Percentiles rank a stretch among this genome's conserved stretches.
These are phyloP conservation scores for Choloepus hoffmanni DNA, from an alignment of 2,113 vertebrate genomes.

Conservation along the genomic window DNA sequence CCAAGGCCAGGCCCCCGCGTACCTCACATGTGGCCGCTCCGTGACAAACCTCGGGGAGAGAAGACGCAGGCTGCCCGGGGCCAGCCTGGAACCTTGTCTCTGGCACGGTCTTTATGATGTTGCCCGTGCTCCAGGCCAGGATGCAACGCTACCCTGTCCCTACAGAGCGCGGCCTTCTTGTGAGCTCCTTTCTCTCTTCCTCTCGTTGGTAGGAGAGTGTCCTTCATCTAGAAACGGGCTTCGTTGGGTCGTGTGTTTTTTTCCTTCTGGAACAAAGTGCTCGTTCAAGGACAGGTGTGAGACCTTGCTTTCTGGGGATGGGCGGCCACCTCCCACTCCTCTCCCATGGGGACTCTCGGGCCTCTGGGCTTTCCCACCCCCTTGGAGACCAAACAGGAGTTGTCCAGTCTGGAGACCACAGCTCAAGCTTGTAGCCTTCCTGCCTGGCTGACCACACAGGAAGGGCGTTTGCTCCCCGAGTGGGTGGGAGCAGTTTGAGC, in stretches of 20 bases:
- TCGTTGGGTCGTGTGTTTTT: neutral
- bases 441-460: no score
- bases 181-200: rapidly evolving
- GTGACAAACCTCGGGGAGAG: neutral
- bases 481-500: neutral
- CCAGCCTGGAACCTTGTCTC: neutral
- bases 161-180: neutral
- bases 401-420: no score
- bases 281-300: neutral
- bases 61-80: rapidly evolving
- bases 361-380: neutral
- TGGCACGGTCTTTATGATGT: rapidly evolving
- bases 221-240: neutral
- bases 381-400: neutral
- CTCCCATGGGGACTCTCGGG: rapidly evolving
- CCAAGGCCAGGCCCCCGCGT: rapidly evolving
- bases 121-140: neutral
- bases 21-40: no score
- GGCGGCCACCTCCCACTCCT: neutral
- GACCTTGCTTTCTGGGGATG: neutral
- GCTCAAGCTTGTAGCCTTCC: no score
- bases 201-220: rapidly evolving
- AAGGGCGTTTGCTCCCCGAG: neutral
- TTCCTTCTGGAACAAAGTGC: neutral
- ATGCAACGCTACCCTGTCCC: rapidly evolving